Evolutionary conservation across 2,113 vertebrate genomes (phyloP).

Genomic region (Paralichthys olivaceus): DNA sequence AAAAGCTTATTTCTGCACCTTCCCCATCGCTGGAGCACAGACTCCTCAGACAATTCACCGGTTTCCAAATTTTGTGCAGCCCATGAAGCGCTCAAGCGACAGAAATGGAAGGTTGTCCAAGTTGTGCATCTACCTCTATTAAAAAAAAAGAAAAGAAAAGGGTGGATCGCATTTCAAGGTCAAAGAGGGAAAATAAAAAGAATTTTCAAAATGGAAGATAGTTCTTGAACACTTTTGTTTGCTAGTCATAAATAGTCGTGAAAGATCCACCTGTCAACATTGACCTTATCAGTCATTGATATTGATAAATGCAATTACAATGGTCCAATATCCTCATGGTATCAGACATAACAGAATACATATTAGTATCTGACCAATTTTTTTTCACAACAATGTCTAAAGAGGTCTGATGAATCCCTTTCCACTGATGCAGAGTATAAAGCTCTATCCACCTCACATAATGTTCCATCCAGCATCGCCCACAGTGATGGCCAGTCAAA

Average conservation of each 20-base stretch:
- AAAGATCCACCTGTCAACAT: constrained; percentile 1
- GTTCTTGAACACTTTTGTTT: constrained; percentile 7
- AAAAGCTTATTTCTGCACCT: constrained; percentile 77
- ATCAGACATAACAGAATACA: constrained; percentile 31
- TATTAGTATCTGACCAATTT: constrained; percentile 56
- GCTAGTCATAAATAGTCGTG: not conserved
- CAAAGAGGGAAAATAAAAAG: constrained; percentile 21
- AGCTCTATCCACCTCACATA: constrained; percentile 79
- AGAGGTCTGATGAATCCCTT: constrained; percentile 72
- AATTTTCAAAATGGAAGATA: not conserved
- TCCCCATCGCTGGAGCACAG: constrained; percentile 65
- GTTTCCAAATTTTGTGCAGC: constrained; percentile 62
- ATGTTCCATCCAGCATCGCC: constrained; percentile 81
- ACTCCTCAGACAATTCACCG: constrained; percentile 66
- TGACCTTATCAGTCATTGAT: not conserved
- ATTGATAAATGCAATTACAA: constrained; percentile 1
- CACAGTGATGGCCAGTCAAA: constrained; percentile 85
- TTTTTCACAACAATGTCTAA: constrained; percentile 64
- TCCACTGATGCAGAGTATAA: constrained; percentile 77
- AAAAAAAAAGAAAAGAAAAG: constrained; percentile 8
- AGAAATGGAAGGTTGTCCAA: constrained; percentile 54
- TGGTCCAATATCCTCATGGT: constrained; percentile 16
- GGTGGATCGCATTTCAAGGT: constrained; percentile 41
- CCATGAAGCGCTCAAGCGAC: constrained; percentile 47
- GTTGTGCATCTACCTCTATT: constrained; percentile 28